phyloP scores from a whole-genome alignment of 2,113 vertebrate species.

The Naja naja region DNA sequence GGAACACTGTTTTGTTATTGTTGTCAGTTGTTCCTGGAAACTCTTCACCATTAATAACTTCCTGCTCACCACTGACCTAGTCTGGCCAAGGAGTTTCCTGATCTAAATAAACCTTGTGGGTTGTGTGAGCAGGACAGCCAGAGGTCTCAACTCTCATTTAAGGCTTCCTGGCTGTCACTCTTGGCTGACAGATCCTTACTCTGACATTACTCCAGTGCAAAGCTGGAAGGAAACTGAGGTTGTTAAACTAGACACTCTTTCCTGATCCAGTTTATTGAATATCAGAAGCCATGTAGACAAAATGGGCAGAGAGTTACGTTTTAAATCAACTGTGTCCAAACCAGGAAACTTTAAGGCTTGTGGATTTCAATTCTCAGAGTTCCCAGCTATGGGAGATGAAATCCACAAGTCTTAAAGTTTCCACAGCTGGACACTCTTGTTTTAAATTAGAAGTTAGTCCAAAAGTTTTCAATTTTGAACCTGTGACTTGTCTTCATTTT shows the following conservation, averaged over 20 bases:
- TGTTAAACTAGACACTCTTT: background rate
- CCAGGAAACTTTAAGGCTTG: background rate
- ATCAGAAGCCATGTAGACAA: background rate
- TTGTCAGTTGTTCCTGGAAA: conserved; percentile 8
- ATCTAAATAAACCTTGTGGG: background rate
- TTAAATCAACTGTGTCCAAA: background rate
- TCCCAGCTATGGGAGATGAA: background rate
- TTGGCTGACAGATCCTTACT: background rate
- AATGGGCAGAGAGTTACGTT: background rate
- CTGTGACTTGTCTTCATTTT: background rate
- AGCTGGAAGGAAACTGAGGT: background rate
- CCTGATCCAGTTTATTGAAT: background rate
- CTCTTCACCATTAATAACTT: background rate
- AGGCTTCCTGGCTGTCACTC: background rate
- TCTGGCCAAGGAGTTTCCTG: background rate
- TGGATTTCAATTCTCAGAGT: background rate
- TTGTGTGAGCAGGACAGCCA: background rate
- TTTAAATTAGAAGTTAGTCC: background rate
- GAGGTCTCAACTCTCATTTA: background rate
- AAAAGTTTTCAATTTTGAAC: background rate
- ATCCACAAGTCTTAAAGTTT: background rate
- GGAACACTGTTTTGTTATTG: conserved; percentile 15
- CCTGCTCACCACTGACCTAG: background rate
- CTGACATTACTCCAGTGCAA: background rate
- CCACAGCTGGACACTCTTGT: background rate